Percentiles rank a stretch among this genome's conserved stretches.
phyloP scores from a whole-genome alignment of 2,113 vertebrate species.

The Rhynchomys soricoides region DNA sequence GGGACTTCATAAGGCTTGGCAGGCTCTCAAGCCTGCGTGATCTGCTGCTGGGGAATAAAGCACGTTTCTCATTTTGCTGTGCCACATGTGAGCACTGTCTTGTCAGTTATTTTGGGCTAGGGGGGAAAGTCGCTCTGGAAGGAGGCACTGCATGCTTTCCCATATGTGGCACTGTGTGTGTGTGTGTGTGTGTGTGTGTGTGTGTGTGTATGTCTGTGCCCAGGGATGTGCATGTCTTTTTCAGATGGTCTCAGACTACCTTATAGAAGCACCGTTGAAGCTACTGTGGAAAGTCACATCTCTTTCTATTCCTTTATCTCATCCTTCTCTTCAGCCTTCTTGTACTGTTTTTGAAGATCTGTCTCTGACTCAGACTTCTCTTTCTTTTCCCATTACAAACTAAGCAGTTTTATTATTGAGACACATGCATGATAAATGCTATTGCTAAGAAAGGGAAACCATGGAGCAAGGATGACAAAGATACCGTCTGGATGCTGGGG shows the following conservation, averaged over 20 bases:
- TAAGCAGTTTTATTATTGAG: not conserved
- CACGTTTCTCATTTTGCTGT: slow-evolving; percentile 34
- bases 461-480: not conserved
- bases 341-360: not conserved
- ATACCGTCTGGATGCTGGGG: not conserved
- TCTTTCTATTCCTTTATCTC: not conserved
- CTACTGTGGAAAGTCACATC: not conserved
- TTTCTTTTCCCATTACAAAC: not conserved
- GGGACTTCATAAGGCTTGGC: slow-evolving; percentile 60
- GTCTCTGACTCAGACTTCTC: not conserved
- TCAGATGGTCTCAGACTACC: not conserved
- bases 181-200: not conserved
- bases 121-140: not conserved
- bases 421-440: not conserved
- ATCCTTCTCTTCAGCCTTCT: not conserved
- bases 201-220: not conserved
- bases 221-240: not conserved
- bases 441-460: not conserved
- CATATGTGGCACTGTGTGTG: not conserved
- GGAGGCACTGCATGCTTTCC: not conserved
- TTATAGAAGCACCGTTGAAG: not conserved
- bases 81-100: slow-evolving; percentile 24
- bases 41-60: slow-evolving; percentile 46
- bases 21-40: slow-evolving; percentile 55
- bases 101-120: not conserved